Evolutionary conservation across 1,140 invertebrate genomes (phyloP).

Genomic region (Phymorhynchus buccinoides): DNA sequence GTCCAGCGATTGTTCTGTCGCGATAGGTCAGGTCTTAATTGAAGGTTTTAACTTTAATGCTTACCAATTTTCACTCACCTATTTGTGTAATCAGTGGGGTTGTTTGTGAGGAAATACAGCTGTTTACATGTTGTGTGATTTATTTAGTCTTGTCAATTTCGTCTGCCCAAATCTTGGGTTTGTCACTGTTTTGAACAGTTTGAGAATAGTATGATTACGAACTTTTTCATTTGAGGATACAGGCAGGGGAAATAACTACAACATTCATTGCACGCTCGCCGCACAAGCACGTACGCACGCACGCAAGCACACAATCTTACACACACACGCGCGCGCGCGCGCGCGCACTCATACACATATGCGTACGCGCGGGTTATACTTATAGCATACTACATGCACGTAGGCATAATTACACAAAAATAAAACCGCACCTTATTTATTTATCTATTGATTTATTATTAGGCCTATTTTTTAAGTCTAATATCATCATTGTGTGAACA

Average conservation of each 20-base stretch:
- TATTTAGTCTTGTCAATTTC: not conserved
- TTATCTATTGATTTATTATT: no score
- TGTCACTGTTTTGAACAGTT: conserved; percentile 9
- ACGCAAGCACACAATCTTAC: no score
- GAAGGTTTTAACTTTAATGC: not conserved
- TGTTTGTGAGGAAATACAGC: not conserved
- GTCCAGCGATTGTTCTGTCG: not conserved
- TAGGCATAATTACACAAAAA: no score
- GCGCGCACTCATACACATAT: no score
- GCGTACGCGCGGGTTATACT: no score
- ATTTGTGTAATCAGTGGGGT: not conserved
- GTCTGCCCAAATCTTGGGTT: conserved; percentile 32
- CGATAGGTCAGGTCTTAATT: not conserved
- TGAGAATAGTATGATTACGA: conserved; percentile 18
- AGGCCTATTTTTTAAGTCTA: no score
- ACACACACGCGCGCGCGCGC: no score
- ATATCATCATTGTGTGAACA: no score
- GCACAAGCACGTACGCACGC: no score
- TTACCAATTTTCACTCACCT: not conserved
- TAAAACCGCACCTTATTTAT: no score
- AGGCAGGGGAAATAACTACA: not conserved
- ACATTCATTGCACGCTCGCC: no score
- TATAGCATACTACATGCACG: no score
- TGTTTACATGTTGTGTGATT: conserved; percentile 24
- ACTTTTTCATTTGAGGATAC: conserved; percentile 18